phyloP scores from a whole-genome alignment of 2,113 vertebrate species.

The Sinocyclocheilus maitianheensis region DNA sequence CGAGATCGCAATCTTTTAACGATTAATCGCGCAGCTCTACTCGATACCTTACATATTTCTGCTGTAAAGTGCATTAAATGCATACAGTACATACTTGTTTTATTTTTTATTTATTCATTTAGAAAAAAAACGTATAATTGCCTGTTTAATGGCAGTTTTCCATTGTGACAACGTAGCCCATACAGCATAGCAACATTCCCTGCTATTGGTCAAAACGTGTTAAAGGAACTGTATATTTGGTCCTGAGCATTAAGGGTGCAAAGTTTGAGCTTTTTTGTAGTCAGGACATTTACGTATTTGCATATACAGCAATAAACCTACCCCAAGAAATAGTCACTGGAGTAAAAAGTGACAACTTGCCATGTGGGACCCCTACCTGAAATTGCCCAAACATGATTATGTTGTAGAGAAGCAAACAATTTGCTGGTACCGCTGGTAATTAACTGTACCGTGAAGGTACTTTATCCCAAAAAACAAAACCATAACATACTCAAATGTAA shows the following conservation, averaged over 20 bases:
- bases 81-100: too few relatives aligned
- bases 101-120: too few relatives aligned
- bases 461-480: background rate
- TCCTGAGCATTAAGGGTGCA: background rate
- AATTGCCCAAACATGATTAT: slow-evolving; percentile 6
- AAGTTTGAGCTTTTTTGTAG: background rate
- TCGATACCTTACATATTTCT: too few relatives aligned
- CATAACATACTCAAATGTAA: background rate
- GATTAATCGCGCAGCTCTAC: too few relatives aligned
- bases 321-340: background rate
- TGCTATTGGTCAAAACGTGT: too few relatives aligned
- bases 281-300: background rate
- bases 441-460: background rate
- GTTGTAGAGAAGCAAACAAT: background rate
- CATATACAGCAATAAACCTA: background rate
- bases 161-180: too few relatives aligned
- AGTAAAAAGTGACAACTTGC: background rate
- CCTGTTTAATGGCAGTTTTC: too few relatives aligned
- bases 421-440: background rate
- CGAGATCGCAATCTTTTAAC: too few relatives aligned
- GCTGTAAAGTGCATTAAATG: too few relatives aligned
- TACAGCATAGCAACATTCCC: too few relatives aligned
- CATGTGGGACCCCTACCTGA: background rate
- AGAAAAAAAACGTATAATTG: too few relatives aligned
- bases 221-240: background rate